Base-by-base conservation (phyloP, 2,113 vertebrate genomes). In the Illadopsis cleaveri region DNA sequence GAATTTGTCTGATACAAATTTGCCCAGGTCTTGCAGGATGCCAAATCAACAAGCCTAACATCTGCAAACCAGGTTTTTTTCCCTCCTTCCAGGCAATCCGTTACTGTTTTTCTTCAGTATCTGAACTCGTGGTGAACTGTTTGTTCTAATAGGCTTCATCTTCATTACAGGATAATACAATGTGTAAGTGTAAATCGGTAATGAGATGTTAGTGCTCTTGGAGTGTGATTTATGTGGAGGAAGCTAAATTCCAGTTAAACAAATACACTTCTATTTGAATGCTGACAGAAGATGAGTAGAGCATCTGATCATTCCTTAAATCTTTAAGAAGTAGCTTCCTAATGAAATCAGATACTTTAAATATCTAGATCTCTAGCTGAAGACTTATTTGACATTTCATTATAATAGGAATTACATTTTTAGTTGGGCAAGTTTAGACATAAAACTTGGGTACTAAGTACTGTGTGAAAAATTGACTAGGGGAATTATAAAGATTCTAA, bases 331-430 rank as follows among this genome's bases (percentile, higher is more conserved):
- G 53, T 61, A 24, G 21, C 35, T 96, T 90, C 77, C 62, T 94
- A 96, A 96, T 91, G 47, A 93, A 95, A 77, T 64, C 50, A 64
- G 84, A 62, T 91, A 69, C 24, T 89, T 97, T 95, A 94, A 97
- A 93, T 92, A 93, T 79, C 73, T 51, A 87, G 71, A 57, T 92
- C 44, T 93, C 65, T 89, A 92, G 31, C 57, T 88, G 6, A 57
- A 86, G 80, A 88, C 77, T 91, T 95, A 68, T 82, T 93, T 91
- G 94, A 88, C 91, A 94, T 95, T 96, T 95, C 66, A 83, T 94
- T 97, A 96, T 83, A 51, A 60, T 64, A 33, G 42, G 57, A 96
- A 97, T 96, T 95, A 66, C 57, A 76, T 60, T 92, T 94, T 94
- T 57, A 93, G 33, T 58, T 71, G 94, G 57, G 38, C 50, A 70